Conservation (phyloP, 2,113 vertebrate genomes). For the Spilogale gracilis region DNA sequence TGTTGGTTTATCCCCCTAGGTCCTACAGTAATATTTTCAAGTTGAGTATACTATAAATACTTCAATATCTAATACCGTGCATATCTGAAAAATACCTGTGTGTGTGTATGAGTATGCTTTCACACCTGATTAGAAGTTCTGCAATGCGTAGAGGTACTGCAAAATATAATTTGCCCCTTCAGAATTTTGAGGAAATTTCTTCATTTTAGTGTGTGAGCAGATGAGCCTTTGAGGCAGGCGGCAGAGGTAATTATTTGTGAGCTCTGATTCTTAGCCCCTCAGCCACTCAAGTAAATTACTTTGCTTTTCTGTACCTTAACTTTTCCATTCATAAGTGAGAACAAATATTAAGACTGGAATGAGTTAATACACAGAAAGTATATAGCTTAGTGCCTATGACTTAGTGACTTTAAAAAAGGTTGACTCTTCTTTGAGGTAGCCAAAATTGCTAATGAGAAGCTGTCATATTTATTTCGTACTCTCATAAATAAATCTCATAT, state of each 20-base stretch:
- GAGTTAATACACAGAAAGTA: not conserved
- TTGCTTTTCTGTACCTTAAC: not conserved
- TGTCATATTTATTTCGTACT: not conserved
- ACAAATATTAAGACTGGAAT: not conserved
- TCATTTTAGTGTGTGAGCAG: not conserved
- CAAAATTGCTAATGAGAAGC: not conserved
- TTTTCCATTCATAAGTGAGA: not conserved
- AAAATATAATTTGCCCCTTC: not conserved
- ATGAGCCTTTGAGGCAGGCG: not conserved
- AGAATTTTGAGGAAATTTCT: not conserved
- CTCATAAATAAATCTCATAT: not conserved
- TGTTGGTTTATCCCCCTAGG: not conserved
- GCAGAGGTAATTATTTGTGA: not conserved
- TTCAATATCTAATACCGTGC: not conserved
- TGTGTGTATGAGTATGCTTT: not conserved
- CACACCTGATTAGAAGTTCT: not conserved
- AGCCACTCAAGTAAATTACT: not conserved
- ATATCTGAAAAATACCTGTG: not conserved
- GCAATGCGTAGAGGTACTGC: not conserved
- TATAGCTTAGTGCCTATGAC: not conserved
- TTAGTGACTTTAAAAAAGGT: not conserved
- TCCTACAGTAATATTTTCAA: not conserved
- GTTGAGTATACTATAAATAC: not conserved
- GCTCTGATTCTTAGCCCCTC: not conserved
- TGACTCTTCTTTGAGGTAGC: not conserved